Evolutionary conservation across 2,113 vertebrate genomes (phyloP).

Genomic region (Phalacrocorax pelagicus): DNA sequence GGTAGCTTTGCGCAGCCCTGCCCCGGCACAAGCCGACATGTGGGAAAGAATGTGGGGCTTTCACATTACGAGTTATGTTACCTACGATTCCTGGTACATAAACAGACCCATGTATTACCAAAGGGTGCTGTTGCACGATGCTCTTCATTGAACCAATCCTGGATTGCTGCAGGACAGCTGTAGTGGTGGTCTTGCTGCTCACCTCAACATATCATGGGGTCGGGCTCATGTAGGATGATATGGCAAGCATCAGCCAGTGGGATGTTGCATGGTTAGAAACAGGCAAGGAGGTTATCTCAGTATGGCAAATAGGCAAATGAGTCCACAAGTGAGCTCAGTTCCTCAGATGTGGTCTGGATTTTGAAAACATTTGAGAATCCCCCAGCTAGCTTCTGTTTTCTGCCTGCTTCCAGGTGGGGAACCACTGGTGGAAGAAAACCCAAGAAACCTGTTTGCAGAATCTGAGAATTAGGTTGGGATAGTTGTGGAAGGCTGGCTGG

Average conservation of each 20-base stretch:
- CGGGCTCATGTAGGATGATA: fast-evolving
- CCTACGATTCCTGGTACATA: fast-evolving
- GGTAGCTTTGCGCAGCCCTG: fast-evolving
- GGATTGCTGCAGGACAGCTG: background rate
- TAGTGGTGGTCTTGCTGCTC: background rate
- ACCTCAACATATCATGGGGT: background rate
- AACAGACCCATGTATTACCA: fast-evolving
- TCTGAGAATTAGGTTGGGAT: background rate
- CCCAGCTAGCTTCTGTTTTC: background rate
- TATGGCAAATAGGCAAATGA: background rate
- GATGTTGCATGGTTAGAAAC: background rate
- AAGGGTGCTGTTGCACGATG: fast-evolving
- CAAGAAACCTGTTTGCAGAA: background rate
- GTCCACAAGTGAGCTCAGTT: background rate
- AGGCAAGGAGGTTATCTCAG: background rate
- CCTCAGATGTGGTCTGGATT: background rate
- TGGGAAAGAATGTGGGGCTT: background rate
- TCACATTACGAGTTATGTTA: fast-evolving
- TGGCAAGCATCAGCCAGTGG: fast-evolving
- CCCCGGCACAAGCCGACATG: fast-evolving
- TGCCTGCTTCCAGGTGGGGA: background rate
- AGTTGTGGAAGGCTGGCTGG: background rate
- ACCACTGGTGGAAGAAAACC: background rate
- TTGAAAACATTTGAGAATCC: background rate
- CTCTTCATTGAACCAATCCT: background rate